Evolutionary conservation across 2,888 invertebrate species (phyloP).

Genomic region (Drosophila seclusa): DNA sequence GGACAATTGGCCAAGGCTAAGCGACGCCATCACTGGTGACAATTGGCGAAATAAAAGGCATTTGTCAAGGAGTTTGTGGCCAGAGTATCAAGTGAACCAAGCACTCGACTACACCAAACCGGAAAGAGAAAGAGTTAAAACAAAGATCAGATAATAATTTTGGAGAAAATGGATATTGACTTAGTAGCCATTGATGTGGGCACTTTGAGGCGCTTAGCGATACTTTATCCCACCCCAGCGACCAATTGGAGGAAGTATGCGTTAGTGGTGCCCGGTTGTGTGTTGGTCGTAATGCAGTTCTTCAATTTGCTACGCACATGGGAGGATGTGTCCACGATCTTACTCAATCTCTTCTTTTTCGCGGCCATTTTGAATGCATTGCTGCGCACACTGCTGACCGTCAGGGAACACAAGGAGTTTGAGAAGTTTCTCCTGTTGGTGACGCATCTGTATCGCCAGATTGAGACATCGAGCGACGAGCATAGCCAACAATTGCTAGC

Average conservation of each 20-base stretch:
- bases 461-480: constrained; percentile 64
- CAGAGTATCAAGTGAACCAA: constrained; percentile 55
- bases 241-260: constrained; percentile 74
- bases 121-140: constrained; percentile 3
- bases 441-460: constrained; percentile 65
- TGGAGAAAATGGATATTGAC: constrained; percentile 62
- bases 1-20: constrained; percentile 47
- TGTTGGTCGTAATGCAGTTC: constrained; percentile 79
- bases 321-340: constrained; percentile 74
- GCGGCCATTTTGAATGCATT: constrained; percentile 77
- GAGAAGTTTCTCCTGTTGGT: constrained; percentile 75
- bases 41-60: constrained; percentile 63
- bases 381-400: constrained; percentile 77
- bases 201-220: constrained; percentile 75
- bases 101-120: constrained; percentile 10
- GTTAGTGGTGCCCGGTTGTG: constrained; percentile 72
- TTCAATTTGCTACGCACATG: constrained; percentile 72
- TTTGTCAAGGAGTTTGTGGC: constrained; percentile 57
- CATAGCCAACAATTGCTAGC: constrained; percentile 53
- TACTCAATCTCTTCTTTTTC: constrained; percentile 78
- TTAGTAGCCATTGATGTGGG: constrained; percentile 77
- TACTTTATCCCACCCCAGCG: constrained; percentile 67
- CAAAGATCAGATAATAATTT: constrained; percentile 50
- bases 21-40: constrained; percentile 28
- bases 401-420: constrained; percentile 70